Percentiles rank a stretch among this genome's conserved stretches.
Evolutionary conservation across 2,113 vertebrate genomes (phyloP).

Genomic region (Pithys albifrons): DNA sequence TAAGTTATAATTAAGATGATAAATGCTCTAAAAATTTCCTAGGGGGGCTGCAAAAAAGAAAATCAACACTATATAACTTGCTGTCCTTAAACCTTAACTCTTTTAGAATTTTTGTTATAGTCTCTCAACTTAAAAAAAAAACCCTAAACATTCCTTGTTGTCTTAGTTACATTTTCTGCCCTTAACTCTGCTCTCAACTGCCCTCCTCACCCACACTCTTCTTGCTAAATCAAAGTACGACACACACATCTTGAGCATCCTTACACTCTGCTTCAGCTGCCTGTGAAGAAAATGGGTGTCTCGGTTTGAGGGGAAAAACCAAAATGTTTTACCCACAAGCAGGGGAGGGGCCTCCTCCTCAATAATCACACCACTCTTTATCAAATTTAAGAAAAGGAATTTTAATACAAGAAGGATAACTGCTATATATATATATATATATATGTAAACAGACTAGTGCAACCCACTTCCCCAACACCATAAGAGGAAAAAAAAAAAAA

Average conservation of each 20-base stretch:
- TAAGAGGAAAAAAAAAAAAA: too few relatives aligned
- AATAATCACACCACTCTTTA: too few relatives aligned
- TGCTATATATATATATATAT: too few relatives aligned
- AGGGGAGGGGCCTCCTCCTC: too few relatives aligned
- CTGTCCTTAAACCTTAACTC: not conserved
- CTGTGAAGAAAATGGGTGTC: not conserved
- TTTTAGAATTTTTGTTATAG: not conserved
- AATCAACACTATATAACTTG: not conserved
- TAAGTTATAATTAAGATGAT: not conserved
- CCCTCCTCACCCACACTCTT: not conserved
- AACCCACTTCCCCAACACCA: too few relatives aligned
- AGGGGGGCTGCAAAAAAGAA: not conserved
- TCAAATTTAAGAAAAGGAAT: too few relatives aligned
- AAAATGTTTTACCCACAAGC: too few relatives aligned
- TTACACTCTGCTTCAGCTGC: not conserved
- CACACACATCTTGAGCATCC: not conserved
- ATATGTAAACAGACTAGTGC: too few relatives aligned
- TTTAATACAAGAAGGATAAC: too few relatives aligned
- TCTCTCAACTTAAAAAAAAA: not conserved
- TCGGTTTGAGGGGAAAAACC: too few relatives aligned
- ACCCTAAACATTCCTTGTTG: not conserved
- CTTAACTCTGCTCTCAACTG: not conserved
- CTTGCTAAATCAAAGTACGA: not conserved
- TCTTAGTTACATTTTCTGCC: not conserved
- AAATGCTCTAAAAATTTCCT: not conserved